Evolutionary conservation across 2,113 vertebrate genomes (phyloP), one percentile per base, ranked within the genome.

Genomic region (Macrotis lagotis): DNA sequence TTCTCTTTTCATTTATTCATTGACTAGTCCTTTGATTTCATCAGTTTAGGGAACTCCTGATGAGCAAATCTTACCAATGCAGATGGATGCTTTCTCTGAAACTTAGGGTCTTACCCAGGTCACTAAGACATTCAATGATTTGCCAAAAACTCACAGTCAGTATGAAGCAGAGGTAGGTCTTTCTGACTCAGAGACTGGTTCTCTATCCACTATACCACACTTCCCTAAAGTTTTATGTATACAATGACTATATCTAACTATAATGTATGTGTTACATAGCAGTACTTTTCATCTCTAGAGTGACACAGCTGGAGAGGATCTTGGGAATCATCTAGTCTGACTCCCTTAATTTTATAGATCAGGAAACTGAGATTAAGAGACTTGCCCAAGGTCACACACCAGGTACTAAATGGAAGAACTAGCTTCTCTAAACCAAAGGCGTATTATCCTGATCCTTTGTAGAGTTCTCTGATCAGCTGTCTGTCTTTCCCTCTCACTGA

Each of bases 391-490:
- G 25, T 53, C 52, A 53, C 52, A 53, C 7, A 53, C 6, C 25
- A 26, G 25, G 52, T 53, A 53, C 7, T 53, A 26, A 53, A 25
- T 53, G 2, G 52, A 26, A 53, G 19, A 19, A 26, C 25, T 8
- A 53, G 91, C 96, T 96, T 94, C 93, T 95, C 94, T 94, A 50
- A 94, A 96, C 95, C 96, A 96, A 1, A 37, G 0, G 5, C 92
- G 44, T 50, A 31, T 90, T 55, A 55, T 51, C 19, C 91, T 92
- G 90, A 51, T 83, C 2, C 55, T 25, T 22, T 3, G 48, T 59
- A 37, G n/a, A 8, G 25, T 31, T 88, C 49, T 50, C 44, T 59
- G 95, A 95, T 83, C 55, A 52, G 89, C 91, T 95, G 94, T 49
- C 53, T 90, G n/a, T 95, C 92, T n/a, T 83, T 50, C 93, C 91